phyloP scores from a whole-genome alignment of 2,797 vertebrate genomes.

The Myotis planiceps region DNA sequence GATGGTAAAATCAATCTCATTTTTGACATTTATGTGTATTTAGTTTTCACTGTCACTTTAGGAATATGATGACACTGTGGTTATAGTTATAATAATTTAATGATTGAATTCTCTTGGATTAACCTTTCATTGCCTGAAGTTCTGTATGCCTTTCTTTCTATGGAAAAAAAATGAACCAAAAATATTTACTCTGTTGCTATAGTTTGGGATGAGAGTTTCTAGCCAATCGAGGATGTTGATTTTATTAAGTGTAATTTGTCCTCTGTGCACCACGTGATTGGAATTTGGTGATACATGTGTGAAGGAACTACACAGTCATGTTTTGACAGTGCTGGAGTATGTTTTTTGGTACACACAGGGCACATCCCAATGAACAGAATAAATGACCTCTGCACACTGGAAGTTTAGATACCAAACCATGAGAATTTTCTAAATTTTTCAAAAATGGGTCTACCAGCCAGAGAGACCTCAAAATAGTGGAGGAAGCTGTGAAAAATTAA shows the following conservation, averaged over 20 bases:
- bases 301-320: not conserved
- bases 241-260: not conserved
- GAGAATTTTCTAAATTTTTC: not conserved
- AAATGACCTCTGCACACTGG: not conserved
- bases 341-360: not conserved
- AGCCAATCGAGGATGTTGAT: not conserved
- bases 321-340: not conserved
- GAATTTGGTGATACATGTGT: not conserved
- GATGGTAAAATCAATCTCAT: constrained; percentile 64
- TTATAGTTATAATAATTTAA: constrained; percentile 58
- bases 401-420: not conserved
- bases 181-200: not conserved
- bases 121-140: constrained; percentile 33
- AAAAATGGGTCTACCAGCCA: not conserved
- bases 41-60: constrained; percentile 53
- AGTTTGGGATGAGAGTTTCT: not conserved
- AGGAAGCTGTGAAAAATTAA: not conserved
- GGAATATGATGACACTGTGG: not conserved
- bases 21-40: constrained; percentile 53
- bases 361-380: not conserved
- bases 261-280: not conserved
- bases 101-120: not conserved
- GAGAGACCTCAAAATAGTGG: not conserved
- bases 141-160: constrained; percentile 12
- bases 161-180: not conserved